Evolutionary conservation across 2,888 invertebrate species (phyloP).

Genomic region (Pandemis heparana): DNA sequence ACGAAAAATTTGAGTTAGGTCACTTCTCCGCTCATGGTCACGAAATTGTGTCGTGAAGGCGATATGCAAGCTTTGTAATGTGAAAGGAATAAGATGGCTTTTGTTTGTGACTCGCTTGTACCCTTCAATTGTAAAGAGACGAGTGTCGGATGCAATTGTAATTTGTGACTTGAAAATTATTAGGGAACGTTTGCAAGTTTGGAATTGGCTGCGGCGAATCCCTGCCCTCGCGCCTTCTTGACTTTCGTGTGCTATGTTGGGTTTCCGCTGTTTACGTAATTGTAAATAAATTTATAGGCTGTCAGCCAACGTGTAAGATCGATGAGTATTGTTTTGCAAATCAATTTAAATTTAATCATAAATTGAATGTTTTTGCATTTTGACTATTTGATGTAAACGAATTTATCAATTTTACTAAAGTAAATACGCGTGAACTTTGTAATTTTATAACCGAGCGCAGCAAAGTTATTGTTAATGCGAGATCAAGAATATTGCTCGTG

Average conservation of each 20-base stretch:
- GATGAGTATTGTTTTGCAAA: constrained; percentile 13
- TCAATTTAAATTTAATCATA: constrained; percentile 17
- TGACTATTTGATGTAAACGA: background rate
- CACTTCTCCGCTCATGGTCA: background rate
- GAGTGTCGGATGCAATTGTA: background rate
- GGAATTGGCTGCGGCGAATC: background rate
- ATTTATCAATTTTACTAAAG: background rate
- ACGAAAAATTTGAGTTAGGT: background rate
- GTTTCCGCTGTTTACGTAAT: constrained; percentile 5
- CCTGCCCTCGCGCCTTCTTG: background rate
- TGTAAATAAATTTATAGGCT: constrained; percentile 32
- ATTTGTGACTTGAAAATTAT: background rate
- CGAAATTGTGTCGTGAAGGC: background rate
- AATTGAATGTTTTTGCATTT: background rate
- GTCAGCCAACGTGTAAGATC: constrained; percentile 2
- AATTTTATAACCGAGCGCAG: background rate
- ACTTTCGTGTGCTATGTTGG: background rate
- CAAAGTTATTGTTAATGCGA: background rate
- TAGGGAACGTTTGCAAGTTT: background rate
- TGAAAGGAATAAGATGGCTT: background rate
- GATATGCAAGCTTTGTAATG: background rate
- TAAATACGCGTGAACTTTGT: background rate
- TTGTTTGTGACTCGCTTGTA: background rate
- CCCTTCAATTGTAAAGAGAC: background rate
- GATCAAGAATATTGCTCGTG: background rate